Conservation (phyloP, 2,888 invertebrate species). For the Mesorhabditis spiculigera region DNA sequence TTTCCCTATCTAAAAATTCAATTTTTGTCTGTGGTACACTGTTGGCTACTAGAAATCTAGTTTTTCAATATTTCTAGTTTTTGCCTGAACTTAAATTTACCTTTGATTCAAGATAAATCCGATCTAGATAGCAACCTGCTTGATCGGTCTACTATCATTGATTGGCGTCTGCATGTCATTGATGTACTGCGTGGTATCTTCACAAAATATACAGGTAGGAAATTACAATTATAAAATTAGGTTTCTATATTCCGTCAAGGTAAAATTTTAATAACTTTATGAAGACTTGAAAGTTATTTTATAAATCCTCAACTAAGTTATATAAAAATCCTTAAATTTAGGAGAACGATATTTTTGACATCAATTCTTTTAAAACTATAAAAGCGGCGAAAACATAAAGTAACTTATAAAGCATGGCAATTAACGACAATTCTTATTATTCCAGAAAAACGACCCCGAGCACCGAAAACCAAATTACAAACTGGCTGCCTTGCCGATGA, state of each 20-base stretch:
- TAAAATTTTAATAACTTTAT: no score
- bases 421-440: no score
- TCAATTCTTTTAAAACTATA: background rate
- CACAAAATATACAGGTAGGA: conserved; percentile 23
- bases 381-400: background rate
- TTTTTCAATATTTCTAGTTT: no score
- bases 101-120: no score
- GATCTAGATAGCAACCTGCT: conserved; percentile 31
- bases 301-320: background rate
- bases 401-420: no score
- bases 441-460: no score
- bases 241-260: no score
- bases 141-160: conserved; percentile 36
- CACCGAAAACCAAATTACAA: conserved; percentile 21
- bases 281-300: background rate
- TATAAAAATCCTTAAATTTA: background rate
- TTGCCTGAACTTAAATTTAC: no score
- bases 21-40: no score
- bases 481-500: conserved; percentile 32
- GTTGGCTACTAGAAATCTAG: no score
- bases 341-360: background rate
- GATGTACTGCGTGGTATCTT: conserved; percentile 33
- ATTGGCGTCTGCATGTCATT: conserved; percentile 27
- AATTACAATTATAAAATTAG: no score
- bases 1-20: no score